Evolutionary conservation across 1,140 invertebrate genomes (phyloP).

Genomic region (Harpegnathos saltator): DNA sequence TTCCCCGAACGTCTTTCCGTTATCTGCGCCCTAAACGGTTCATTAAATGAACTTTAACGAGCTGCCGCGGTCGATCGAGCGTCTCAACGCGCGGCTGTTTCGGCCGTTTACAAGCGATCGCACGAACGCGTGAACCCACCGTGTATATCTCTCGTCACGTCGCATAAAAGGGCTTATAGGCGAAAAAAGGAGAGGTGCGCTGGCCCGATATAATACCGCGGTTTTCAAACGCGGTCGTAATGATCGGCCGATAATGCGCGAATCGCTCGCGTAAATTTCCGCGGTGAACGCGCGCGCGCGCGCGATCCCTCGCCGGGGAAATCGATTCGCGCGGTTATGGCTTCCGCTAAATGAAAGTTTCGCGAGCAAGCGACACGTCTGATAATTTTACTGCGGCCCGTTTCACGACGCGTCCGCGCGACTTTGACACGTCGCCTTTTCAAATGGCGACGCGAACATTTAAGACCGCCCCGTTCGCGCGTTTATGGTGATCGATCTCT

Average conservation of each 20-base stretch:
- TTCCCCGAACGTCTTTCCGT: slow-evolving; percentile 19
- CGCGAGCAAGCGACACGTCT: background rate
- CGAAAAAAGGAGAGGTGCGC: background rate
- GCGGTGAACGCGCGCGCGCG: background rate
- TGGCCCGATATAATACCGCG: slow-evolving; percentile 30
- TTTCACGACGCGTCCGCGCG: background rate
- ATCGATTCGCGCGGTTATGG: slow-evolving; percentile 16
- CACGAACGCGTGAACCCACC: slow-evolving; percentile 32
- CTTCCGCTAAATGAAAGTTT: slow-evolving; percentile 25
- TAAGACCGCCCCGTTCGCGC: background rate
- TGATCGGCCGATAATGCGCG: slow-evolving; percentile 39
- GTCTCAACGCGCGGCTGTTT: background rate
- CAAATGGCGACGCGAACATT: background rate
- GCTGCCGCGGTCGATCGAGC: slow-evolving; percentile 27
- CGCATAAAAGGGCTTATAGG: background rate
- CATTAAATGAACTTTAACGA: slow-evolving; percentile 46
- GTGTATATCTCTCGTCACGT: slow-evolving; percentile 46
- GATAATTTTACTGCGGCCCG: slow-evolving; percentile 6
- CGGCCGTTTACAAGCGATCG: slow-evolving; percentile 59
- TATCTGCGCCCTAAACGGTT: slow-evolving; percentile 41
- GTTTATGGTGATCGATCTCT: background rate
- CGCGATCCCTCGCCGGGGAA: background rate
- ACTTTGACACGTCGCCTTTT: background rate
- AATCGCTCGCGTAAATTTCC: slow-evolving; percentile 11
- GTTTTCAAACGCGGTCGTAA: slow-evolving; percentile 31